These are phyloP conservation scores for Acanthacorydalis orientalis DNA, from an alignment of 2,888 invertebrate genomes.

Conservation along the genomic window DNA sequence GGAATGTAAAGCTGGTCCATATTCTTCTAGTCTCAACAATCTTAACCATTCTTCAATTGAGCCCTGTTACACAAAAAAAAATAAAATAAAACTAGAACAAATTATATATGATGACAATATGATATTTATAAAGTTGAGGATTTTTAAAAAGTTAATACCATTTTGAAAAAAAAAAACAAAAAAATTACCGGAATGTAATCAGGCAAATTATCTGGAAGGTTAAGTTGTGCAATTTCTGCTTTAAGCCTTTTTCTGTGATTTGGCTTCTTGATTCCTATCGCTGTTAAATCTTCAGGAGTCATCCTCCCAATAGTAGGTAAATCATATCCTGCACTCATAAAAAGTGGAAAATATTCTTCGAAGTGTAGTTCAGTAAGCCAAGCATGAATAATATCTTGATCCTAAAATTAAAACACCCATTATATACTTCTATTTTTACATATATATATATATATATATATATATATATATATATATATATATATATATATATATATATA, in stretches of 20 bases:
- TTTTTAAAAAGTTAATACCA: neutral
- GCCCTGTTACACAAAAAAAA: conserved; percentile 40
- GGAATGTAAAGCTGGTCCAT: conserved; percentile 72
- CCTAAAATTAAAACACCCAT: conserved; percentile 33
- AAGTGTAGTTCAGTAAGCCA: conserved; percentile 90
- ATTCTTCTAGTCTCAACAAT: conserved; percentile 79
- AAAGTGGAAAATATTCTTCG: conserved; percentile 87
- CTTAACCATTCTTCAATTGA: conserved; percentile 91
- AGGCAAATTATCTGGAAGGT: conserved; percentile 86
- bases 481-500: too few relatives aligned
- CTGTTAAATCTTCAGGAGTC: conserved; percentile 91
- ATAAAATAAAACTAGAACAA: neutral
- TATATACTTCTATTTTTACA: too few relatives aligned
- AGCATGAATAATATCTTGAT: conserved; percentile 83
- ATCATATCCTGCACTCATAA: conserved; percentile 92
- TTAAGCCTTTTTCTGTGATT: conserved; percentile 92
- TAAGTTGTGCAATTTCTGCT: conserved; percentile 87
- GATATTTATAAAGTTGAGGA: neutral
- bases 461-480: neutral
- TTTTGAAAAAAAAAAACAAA: conserved; percentile 1
- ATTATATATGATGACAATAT: neutral
- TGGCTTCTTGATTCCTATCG: conserved; percentile 88
- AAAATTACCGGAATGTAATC: conserved; percentile 75
- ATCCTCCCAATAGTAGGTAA: conserved; percentile 95
- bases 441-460: too few relatives aligned